These are phyloP conservation scores for Lasioglossum morio DNA, from an alignment of 2,888 invertebrate genomes.

Conservation along the genomic window DNA sequence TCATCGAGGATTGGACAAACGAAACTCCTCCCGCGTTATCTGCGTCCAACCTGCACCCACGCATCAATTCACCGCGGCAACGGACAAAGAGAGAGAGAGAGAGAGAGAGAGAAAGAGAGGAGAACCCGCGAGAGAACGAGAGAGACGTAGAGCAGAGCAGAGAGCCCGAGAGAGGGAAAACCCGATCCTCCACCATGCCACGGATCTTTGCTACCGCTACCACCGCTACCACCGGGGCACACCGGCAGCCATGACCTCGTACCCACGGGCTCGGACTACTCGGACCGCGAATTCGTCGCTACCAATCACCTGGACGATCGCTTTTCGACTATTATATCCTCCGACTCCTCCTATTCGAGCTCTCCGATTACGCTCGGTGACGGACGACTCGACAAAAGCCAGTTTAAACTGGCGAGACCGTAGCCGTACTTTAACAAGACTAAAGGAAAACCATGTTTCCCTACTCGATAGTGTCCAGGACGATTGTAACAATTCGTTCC, in stretches of 20 bases:
- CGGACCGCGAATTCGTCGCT: constrained; percentile 53
- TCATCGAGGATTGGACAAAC: constrained; percentile 82
- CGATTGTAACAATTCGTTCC: too few relatives aligned
- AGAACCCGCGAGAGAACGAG: not conserved
- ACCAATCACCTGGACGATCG: not conserved
- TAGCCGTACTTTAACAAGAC: not conserved
- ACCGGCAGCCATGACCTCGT: constrained; percentile 70
- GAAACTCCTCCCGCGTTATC: constrained; percentile 83
- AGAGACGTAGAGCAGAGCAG: not conserved
- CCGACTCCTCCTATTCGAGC: not conserved
- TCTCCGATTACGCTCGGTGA: not conserved
- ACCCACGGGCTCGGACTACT: constrained; percentile 35
- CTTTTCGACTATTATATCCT: not conserved
- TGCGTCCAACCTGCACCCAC: constrained; percentile 83
- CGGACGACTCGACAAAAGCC: not conserved
- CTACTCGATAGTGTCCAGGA: not conserved
- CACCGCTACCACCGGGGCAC: constrained; percentile 27
- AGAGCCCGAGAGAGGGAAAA: constrained; percentile 41
- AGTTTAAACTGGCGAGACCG: not conserved
- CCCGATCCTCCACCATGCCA: constrained; percentile 59
- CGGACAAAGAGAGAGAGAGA: constrained; percentile 32
- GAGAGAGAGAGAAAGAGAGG: constrained; percentile 20
- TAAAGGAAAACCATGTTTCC: not conserved
- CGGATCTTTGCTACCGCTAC: constrained; percentile 41
- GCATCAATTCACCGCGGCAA: constrained; percentile 71